phyloP scores from a whole-genome alignment of 2,113 vertebrate genomes.

The Oreochromis aureus region DNA sequence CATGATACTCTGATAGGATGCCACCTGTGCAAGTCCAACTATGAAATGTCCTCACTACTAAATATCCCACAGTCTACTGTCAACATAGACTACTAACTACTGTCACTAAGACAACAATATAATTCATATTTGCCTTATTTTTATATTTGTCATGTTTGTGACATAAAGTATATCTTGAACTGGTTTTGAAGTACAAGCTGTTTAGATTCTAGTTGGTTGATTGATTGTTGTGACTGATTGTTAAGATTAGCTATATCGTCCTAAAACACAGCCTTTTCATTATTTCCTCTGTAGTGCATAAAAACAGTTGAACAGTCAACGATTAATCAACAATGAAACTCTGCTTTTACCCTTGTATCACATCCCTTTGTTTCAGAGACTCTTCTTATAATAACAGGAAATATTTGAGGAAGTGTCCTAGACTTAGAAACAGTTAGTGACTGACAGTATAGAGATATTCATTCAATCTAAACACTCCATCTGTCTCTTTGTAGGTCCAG shows the following conservation, averaged over 20 bases:
- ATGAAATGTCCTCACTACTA: not conserved
- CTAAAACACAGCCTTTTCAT: not conserved
- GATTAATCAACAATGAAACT: not conserved
- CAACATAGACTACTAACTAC: not conserved
- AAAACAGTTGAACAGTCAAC: not conserved
- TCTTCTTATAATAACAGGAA: not conserved
- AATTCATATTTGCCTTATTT: not conserved
- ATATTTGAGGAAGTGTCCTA: not conserved
- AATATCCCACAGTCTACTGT: not conserved
- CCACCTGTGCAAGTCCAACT: not conserved
- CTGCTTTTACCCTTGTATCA: not conserved
- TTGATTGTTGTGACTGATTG: not conserved
- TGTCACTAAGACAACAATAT: not conserved
- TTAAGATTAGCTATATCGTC: not conserved
- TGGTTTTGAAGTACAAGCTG: not conserved
- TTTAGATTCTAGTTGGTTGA: not conserved
- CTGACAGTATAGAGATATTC: not conserved
- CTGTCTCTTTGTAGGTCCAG: conserved; percentile 75
- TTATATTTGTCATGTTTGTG: not conserved
- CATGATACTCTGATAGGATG: too few species aligned
- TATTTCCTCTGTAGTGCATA: not conserved
- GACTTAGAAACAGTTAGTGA: not conserved
- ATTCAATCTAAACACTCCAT: not conserved
- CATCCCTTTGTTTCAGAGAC: not conserved
- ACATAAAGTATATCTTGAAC: not conserved